A percentile compares a stretch with the other conserved stretches of the same genome.
Conservation (phyloP, 2,797 vertebrate species). For the Hipposideros larvatus region DNA sequence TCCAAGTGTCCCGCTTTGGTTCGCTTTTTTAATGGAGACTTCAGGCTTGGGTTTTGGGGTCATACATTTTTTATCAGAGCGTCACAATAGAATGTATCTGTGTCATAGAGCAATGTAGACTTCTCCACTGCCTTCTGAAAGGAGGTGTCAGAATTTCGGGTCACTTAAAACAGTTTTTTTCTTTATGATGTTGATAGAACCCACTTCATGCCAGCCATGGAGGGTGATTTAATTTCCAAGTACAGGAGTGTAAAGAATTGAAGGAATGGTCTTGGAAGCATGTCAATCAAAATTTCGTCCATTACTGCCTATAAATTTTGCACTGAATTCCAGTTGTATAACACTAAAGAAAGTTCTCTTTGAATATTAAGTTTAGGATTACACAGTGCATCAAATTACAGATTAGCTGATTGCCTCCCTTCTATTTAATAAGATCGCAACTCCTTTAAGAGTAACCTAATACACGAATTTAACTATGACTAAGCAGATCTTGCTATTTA, state of each 20-base stretch:
- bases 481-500: constrained; percentile 76
- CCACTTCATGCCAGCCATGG: background rate
- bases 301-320: constrained; percentile 17
- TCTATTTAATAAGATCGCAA: constrained; percentile 66
- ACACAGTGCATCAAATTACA: constrained; percentile 75
- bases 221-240: constrained; percentile 23
- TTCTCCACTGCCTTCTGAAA: background rate
- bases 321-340: background rate
- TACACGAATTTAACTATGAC: constrained; percentile 72
- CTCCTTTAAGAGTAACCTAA: constrained; percentile 67
- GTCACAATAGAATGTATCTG: constrained; percentile 39
- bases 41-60: background rate
- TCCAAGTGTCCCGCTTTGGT: background rate
- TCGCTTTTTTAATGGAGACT: constrained; percentile 20
- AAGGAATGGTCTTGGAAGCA: constrained; percentile 42
- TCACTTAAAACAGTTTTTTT: background rate
- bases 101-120: background rate
- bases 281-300: constrained; percentile 32
- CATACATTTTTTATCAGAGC: background rate
- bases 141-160: constrained; percentile 31
- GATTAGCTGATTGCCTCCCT: constrained; percentile 67
- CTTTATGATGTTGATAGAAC: background rate
- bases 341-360: constrained; percentile 18
- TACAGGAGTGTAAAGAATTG: background rate
- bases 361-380: constrained; percentile 63